phyloP scores from a whole-genome alignment of 2,113 vertebrate species.

The Todiramphus saurophagus region DNA sequence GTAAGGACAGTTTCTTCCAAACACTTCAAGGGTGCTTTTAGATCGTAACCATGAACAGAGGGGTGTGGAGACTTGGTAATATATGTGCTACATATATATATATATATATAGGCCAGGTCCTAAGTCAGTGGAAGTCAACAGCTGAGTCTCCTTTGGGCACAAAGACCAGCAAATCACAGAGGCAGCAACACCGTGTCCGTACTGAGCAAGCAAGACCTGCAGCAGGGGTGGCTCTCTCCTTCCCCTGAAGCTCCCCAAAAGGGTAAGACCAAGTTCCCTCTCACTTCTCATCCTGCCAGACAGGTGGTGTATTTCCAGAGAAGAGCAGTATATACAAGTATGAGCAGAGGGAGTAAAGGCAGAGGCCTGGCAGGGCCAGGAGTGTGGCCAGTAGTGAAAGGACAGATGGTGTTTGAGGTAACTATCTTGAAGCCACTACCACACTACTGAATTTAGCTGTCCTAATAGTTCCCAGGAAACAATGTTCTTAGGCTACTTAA shows the following conservation, averaged over 20 bases:
- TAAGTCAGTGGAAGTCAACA: not conserved
- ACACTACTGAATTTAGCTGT: not conserved
- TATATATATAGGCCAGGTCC: not conserved
- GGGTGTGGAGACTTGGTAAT: not conserved
- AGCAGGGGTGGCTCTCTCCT: not conserved
- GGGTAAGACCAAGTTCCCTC: accelerated
- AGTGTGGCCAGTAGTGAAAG: not conserved
- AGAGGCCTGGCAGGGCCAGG: not conserved
- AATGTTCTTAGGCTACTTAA: not conserved
- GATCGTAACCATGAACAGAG: not conserved
- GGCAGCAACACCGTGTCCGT: not conserved
- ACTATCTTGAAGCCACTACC: not conserved
- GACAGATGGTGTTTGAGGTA: not conserved
- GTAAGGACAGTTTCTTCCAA: not conserved
- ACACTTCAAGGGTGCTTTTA: not conserved
- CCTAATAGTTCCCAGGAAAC: not conserved
- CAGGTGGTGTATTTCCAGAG: not conserved
- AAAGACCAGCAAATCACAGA: not conserved
- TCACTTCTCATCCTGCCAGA: not conserved
- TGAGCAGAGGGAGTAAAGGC: not conserved
- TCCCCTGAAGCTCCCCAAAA: not conserved
- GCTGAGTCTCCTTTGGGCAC: not conserved
- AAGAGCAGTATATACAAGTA: not conserved
- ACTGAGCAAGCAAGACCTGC: not conserved
- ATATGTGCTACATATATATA: not conserved